Evolutionary conservation across 2,888 invertebrate species (phyloP).

Genomic region (Orchesella flavescens): DNA sequence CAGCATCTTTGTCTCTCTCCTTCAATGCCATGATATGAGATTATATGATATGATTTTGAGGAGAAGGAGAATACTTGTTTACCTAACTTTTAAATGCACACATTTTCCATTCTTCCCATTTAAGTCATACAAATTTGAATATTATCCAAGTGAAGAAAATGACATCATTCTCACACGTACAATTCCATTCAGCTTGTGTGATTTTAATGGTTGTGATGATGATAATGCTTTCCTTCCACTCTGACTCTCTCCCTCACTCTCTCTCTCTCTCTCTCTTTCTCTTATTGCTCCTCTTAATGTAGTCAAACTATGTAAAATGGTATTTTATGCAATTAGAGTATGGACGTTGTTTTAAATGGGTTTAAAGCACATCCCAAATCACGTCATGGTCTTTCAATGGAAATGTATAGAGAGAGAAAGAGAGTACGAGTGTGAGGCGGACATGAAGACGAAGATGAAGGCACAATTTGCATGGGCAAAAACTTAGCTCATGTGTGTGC

Average conservation of each 20-base stretch:
- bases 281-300: neutral
- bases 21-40: no score
- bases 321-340: no score
- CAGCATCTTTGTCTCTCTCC: no score
- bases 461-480: no score
- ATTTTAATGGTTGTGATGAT: slow-evolving; percentile 52
- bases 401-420: no score
- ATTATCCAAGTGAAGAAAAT: slow-evolving; percentile 10
- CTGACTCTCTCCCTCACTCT: neutral
- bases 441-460: no score
- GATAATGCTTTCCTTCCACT: slow-evolving; percentile 21
- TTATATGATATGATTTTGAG: no score
- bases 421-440: no score
- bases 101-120: neutral
- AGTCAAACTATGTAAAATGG: neutral
- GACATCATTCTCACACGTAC: slow-evolving; percentile 17
- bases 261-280: neutral
- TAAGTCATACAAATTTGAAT: slow-evolving; percentile 1
- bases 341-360: no score
- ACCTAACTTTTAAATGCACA: slow-evolving; percentile 3
- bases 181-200: slow-evolving; percentile 57
- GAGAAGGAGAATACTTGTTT: neutral
- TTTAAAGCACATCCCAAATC: no score
- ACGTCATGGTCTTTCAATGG: no score
- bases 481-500: no score